Percentiles rank a stretch among this genome's conserved stretches.
These are phyloP conservation scores for Emys orbicularis DNA, from an alignment of 2,797 vertebrate species.

Conservation along the genomic window DNA sequence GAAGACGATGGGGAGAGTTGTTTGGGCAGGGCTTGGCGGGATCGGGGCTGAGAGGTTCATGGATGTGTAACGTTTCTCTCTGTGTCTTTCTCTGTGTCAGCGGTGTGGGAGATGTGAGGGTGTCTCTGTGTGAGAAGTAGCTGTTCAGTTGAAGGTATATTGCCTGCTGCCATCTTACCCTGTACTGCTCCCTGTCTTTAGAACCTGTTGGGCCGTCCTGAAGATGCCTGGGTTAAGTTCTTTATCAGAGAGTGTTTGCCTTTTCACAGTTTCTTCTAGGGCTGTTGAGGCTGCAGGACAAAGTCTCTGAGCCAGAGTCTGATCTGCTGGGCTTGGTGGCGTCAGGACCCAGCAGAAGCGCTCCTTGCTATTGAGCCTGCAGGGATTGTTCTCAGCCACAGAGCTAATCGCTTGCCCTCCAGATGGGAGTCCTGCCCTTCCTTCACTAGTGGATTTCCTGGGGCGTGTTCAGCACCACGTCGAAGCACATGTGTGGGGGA, in stretches of 20 bases:
- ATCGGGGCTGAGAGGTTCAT: not conserved
- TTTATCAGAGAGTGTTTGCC: accelerated
- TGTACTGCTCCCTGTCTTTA: no score
- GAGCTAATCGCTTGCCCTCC: not conserved
- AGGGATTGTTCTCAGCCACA: not conserved
- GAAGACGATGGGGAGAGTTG: no score
- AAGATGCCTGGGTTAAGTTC: accelerated
- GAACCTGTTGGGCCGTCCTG: not conserved
- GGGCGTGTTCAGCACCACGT: not conserved
- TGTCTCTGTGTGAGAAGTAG: not conserved
- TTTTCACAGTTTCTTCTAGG: accelerated
- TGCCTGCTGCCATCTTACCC: no score
- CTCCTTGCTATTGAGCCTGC: not conserved
- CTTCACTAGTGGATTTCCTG: accelerated
- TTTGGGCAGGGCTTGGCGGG: no score
- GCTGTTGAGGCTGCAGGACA: accelerated
- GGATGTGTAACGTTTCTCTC: no score
- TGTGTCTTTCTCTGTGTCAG: no score
- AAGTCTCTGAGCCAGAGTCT: not conserved
- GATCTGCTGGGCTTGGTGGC: accelerated
- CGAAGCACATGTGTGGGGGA: not conserved
- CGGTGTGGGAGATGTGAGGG: no score
- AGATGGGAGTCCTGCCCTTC: accelerated
- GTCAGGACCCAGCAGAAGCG: not conserved
- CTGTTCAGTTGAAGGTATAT: no score